Percentiles rank a stretch among this genome's conserved stretches.
These are phyloP conservation scores for Montipora foliosa DNA, from an alignment of 64 coral and sea anemone genomes.

Conservation along the genomic window DNA sequence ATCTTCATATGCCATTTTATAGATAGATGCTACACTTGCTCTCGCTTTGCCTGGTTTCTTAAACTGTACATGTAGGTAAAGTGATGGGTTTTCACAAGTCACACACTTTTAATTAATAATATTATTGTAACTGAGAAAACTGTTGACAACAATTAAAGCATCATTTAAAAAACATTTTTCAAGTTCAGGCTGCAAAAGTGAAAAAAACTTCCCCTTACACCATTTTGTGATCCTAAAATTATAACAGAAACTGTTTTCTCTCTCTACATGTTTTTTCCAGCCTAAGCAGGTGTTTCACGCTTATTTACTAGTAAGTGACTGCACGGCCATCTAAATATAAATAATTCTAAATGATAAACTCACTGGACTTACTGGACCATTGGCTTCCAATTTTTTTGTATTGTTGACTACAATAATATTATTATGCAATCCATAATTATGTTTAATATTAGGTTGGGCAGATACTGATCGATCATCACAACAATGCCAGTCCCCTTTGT, in stretches of 20 bases:
- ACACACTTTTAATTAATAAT: neutral
- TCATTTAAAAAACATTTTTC: neutral
- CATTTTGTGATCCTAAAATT: neutral
- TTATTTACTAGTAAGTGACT: neutral
- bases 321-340: neutral
- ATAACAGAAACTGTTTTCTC: neutral
- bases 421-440: too few species aligned
- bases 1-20: constrained; percentile 3
- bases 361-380: neutral
- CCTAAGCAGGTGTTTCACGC: neutral
- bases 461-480: neutral
- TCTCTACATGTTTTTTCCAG: neutral
- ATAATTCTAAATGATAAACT: neutral
- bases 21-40: neutral
- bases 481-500: neutral
- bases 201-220: neutral
- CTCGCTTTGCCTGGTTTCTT: neutral
- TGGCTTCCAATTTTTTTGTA: too few species aligned
- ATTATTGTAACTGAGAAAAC: neutral
- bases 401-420: too few species aligned
- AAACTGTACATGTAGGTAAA: neutral
- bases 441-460: too few species aligned
- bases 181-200: too few species aligned
- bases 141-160: neutral
- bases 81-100: neutral